Conservation (phyloP, 2,888 invertebrate genomes). For the Saturnia pavonia region DNA sequence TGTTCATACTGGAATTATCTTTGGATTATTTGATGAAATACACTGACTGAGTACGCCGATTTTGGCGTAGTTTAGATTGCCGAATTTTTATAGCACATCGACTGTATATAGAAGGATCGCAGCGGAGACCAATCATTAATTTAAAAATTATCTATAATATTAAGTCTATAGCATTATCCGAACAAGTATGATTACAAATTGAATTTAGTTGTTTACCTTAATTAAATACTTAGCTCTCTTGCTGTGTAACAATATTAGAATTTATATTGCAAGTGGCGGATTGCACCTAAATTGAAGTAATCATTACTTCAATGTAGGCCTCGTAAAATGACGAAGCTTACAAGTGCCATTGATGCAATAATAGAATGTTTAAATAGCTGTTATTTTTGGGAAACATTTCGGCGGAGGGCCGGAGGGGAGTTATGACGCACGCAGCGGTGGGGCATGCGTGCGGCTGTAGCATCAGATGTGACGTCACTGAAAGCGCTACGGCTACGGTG, state of each 20-base stretch:
- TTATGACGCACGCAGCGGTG: slow-evolving; percentile 54
- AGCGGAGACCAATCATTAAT: too few species aligned
- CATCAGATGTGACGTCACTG: slow-evolving; percentile 67
- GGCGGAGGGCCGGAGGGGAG: slow-evolving; percentile 43
- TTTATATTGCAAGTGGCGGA: background rate
- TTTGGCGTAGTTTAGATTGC: too few species aligned
- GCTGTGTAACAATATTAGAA: background rate
- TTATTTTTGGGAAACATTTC: slow-evolving; percentile 68
- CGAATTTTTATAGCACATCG: too few species aligned
- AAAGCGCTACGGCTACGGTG: slow-evolving; percentile 44
- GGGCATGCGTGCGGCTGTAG: slow-evolving; percentile 62
- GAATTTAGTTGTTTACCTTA: background rate
- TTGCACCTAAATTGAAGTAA: slow-evolving; percentile 17
- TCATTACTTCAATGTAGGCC: slow-evolving; percentile 5
- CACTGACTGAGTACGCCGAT: too few species aligned
- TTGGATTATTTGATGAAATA: too few species aligned
- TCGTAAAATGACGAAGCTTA: slow-evolving; percentile 8
- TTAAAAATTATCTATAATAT: too few species aligned
- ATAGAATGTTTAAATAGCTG: slow-evolving; percentile 49
- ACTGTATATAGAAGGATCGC: too few species aligned
- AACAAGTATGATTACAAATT: background rate
- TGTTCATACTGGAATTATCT: too few species aligned
- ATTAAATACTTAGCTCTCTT: background rate
- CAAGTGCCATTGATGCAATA: slow-evolving; percentile 39
- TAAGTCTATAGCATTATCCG: background rate